Conservation (phyloP, 2,888 invertebrate species). For the Mamestra brassicae region DNA sequence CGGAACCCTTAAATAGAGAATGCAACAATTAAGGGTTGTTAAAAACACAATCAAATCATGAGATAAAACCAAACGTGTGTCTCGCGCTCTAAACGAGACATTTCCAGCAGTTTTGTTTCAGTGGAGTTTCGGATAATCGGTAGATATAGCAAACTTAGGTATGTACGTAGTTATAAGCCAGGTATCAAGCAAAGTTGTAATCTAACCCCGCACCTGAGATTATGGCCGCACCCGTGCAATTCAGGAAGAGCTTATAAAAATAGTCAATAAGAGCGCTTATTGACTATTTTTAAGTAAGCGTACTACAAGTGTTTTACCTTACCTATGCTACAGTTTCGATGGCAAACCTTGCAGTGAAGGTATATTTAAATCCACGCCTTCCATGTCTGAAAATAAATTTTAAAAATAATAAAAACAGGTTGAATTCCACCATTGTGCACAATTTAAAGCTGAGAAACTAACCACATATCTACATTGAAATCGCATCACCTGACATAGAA, state of each 20-base stretch:
- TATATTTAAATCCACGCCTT: too few relatives aligned
- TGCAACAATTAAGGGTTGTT: neutral
- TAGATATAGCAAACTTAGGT: neutral
- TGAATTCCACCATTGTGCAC: too few relatives aligned
- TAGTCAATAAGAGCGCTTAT: neutral
- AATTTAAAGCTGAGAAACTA: too few relatives aligned
- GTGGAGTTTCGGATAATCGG: neutral
- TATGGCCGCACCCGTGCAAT: neutral
- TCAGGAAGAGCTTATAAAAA: constrained; percentile 9
- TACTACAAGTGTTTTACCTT: too few relatives aligned
- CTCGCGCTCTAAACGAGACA: neutral
- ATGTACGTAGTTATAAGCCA: neutral
- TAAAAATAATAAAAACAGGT: too few relatives aligned
- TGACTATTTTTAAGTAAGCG: too few relatives aligned
- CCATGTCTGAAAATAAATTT: too few relatives aligned
- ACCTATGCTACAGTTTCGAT: neutral
- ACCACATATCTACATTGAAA: too few relatives aligned
- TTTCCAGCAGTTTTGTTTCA: neutral
- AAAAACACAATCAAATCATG: neutral
- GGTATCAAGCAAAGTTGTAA: neutral
- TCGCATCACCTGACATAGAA: too few relatives aligned
- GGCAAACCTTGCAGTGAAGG: neutral
- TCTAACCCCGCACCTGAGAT: neutral
- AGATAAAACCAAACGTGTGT: neutral
- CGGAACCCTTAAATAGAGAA: too few relatives aligned